Conservation (phyloP, 2,113 vertebrate species). For the Solea senegalensis region DNA sequence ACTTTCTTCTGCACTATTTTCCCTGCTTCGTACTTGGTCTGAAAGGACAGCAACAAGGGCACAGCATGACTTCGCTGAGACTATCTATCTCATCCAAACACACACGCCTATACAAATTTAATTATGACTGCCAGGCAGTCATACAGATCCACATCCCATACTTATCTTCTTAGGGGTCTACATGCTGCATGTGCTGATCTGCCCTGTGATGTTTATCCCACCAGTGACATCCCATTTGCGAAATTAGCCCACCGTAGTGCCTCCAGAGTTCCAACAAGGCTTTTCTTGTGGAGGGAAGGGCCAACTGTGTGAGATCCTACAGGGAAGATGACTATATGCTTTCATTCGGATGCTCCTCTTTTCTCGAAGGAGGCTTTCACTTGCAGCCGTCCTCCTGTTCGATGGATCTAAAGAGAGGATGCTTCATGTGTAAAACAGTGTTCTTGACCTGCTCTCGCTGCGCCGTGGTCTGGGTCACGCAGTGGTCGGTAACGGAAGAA, state of each 20-base stretch:
- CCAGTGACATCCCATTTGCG: conserved; percentile 65
- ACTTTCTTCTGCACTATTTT: neutral
- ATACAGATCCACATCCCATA: conserved; percentile 24
- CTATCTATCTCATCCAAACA: conserved; percentile 50
- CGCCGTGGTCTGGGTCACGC: conserved; percentile 52
- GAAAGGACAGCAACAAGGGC: conserved; percentile 65
- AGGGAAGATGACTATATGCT: conserved; percentile 33
- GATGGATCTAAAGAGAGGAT: conserved; percentile 55
- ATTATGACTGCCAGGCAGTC: conserved; percentile 62
- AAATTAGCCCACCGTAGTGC: conserved; percentile 46
- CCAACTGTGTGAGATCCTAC: conserved; percentile 1
- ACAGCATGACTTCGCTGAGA: conserved; percentile 53
- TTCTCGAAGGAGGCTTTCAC: conserved; percentile 45
- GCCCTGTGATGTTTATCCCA: conserved; percentile 72
- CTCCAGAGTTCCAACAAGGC: conserved; percentile 53
- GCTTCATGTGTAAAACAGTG: conserved; percentile 56
- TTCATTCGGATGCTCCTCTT: conserved; percentile 37
- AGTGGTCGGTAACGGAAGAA: conserved; percentile 35
- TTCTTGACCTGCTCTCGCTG: conserved; percentile 58
- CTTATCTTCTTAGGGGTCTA: conserved; percentile 62
- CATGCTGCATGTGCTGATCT: conserved; percentile 58
- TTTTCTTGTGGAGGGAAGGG: conserved; percentile 14
- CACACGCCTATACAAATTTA: conserved; percentile 53
- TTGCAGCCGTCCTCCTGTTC: conserved; percentile 34
- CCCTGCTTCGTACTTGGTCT: conserved; percentile 37